Percentiles rank a stretch among this genome's conserved stretches.
Evolutionary conservation across 2,113 vertebrate genomes (phyloP).

Genomic region (Ptychochromis oligacanthus): DNA sequence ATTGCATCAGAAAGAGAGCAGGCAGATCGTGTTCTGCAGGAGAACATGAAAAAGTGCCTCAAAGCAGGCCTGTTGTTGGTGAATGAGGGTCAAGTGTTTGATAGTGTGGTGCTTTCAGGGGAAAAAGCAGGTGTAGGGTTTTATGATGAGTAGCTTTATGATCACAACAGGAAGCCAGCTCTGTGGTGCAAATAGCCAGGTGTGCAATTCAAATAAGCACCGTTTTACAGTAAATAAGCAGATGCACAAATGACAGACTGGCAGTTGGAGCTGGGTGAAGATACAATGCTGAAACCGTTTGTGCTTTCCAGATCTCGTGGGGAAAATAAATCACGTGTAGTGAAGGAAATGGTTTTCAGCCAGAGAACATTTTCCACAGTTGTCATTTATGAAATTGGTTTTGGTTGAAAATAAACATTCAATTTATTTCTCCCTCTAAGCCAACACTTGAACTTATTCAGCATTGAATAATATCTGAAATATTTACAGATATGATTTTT

Average conservation of each 20-base stretch:
- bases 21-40: background rate
- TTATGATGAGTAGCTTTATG: background rate
- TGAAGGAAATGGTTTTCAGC: background rate
- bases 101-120: background rate
- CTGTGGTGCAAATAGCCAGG: slow-evolving; percentile 2
- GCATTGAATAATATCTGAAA: background rate
- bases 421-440: background rate
- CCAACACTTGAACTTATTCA: background rate
- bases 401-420: background rate
- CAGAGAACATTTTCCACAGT: slow-evolving; percentile 2
- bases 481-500: background rate
- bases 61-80: background rate
- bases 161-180: background rate
- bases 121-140: background rate
- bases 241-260: slow-evolving; percentile 18
- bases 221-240: slow-evolving; percentile 3
- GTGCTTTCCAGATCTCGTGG: background rate
- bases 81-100: slow-evolving; percentile 2
- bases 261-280: background rate
- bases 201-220: slow-evolving; percentile 19
- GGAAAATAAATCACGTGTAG: background rate
- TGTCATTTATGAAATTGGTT: slow-evolving; percentile 9
- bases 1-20: slow-evolving; percentile 49
- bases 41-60: background rate
- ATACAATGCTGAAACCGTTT: background rate